Evolutionary conservation across 2,113 vertebrate species (phyloP).

Genomic region (Phalacrocorax carbo): DNA sequence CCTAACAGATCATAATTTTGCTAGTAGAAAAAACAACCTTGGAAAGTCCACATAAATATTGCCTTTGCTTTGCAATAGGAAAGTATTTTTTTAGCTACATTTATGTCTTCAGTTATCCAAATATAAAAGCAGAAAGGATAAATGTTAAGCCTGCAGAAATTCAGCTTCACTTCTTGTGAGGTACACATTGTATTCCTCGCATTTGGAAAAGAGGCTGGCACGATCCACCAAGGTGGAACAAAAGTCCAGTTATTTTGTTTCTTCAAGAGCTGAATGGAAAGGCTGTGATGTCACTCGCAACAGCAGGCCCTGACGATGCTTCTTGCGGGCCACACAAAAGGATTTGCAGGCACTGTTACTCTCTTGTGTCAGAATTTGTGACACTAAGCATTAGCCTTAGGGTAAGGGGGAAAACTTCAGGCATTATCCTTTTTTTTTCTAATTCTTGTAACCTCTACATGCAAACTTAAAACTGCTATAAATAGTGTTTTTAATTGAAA

Average conservation of each 20-base stretch:
- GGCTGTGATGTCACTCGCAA: conserved; percentile 41
- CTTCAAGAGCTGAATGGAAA: conserved; percentile 63
- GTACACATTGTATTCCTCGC: background rate
- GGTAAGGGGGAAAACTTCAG: background rate
- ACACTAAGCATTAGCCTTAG: background rate
- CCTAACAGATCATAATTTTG: background rate
- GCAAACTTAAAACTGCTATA: background rate
- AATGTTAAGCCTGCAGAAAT: background rate
- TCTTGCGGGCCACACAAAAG: conserved; percentile 56
- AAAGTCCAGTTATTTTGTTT: conserved; percentile 58
- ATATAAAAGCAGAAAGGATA: background rate
- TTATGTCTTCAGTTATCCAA: background rate
- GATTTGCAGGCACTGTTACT: conserved; percentile 44
- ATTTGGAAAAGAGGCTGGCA: conserved; percentile 64
- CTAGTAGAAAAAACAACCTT: background rate
- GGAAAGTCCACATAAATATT: background rate
- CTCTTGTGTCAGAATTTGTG: background rate
- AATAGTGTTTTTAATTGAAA: background rate
- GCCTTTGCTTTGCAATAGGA: background rate
- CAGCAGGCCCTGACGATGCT: conserved; percentile 21
- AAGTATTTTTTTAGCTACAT: background rate
- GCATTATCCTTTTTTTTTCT: background rate
- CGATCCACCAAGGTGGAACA: conserved; percentile 63
- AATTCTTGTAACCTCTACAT: background rate
- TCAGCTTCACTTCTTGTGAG: background rate